Evolutionary conservation across 2,888 invertebrate species (phyloP).

Genomic region (Drosophila flavopinicola): DNA sequence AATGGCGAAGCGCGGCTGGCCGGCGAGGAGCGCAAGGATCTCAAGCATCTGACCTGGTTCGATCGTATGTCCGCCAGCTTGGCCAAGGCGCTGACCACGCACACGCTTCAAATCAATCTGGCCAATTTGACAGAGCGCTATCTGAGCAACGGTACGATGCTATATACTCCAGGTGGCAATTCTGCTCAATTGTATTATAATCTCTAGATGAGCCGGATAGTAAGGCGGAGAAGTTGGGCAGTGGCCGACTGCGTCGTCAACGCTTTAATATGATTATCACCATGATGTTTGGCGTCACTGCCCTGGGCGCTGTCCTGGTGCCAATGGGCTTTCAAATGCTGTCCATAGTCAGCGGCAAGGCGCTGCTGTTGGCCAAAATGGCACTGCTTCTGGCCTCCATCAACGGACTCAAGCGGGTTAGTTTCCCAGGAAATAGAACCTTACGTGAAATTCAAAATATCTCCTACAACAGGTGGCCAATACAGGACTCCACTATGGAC

Average conservation of each 20-base stretch:
- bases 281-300: slow-evolving; percentile 91
- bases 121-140: slow-evolving; percentile 80
- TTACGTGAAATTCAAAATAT: slow-evolving; percentile 13
- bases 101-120: slow-evolving; percentile 88
- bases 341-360: slow-evolving; percentile 92
- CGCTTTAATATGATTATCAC: slow-evolving; percentile 90
- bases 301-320: slow-evolving; percentile 90
- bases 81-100: slow-evolving; percentile 87
- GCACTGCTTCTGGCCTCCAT: slow-evolving; percentile 91
- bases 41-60: slow-evolving; percentile 85
- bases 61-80: slow-evolving; percentile 87
- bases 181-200: not conserved
- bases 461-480: slow-evolving; percentile 87
- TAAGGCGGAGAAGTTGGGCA: slow-evolving; percentile 55
- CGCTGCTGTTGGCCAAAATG: slow-evolving; percentile 91
- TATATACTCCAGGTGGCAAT: not conserved
- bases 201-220: slow-evolving; percentile 13
- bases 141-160: slow-evolving; percentile 31
- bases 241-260: slow-evolving; percentile 86
- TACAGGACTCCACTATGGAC: slow-evolving; percentile 90
- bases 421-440: slow-evolving; percentile 62
- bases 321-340: slow-evolving; percentile 94
- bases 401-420: slow-evolving; percentile 91
- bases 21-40: slow-evolving; percentile 57
- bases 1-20: slow-evolving; percentile 2